These are phyloP conservation scores for Schizotus pectinicornis DNA, from an alignment of 2,888 invertebrate genomes.

Conservation along the genomic window DNA sequence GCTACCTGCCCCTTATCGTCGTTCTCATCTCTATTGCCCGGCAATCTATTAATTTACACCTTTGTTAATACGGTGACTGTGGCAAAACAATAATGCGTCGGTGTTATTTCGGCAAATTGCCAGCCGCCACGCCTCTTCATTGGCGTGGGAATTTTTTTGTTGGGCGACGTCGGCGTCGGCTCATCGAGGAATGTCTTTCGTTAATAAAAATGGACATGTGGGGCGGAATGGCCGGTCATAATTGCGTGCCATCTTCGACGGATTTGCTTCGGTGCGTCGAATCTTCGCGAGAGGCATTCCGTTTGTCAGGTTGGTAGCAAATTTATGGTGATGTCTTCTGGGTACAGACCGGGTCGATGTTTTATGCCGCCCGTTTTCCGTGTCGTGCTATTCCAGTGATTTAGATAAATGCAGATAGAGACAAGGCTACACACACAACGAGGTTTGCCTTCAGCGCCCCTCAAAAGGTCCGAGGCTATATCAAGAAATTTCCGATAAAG, in stretches of 20 bases:
- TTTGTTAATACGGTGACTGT: conserved; percentile 39
- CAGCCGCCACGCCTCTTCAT: neutral
- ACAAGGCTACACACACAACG: too few relatives aligned
- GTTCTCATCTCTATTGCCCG: conserved; percentile 44
- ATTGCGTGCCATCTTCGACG: conserved; percentile 41
- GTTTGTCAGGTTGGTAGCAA: conserved; percentile 45
- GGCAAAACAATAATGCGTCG: conserved; percentile 10
- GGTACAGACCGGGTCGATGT: conserved; percentile 29
- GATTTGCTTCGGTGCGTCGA: conserved; percentile 40
- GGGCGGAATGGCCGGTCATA: conserved; percentile 37
- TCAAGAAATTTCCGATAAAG: too few relatives aligned
- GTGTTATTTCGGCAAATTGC: too few relatives aligned
- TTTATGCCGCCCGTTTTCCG: conserved; percentile 25
- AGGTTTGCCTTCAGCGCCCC: too few relatives aligned
- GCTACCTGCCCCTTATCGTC: conserved; percentile 46
- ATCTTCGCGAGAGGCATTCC: conserved; percentile 41
- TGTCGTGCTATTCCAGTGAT: conserved; percentile 25
- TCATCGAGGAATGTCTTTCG: conserved; percentile 17
- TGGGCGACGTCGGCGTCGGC: neutral
- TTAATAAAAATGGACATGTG: conserved; percentile 23
- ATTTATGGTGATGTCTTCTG: conserved; percentile 42
- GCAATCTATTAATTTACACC: conserved; percentile 52
- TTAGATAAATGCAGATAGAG: conserved; percentile 21
- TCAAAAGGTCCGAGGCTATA: too few relatives aligned
- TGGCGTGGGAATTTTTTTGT: conserved; percentile 9